Percentiles rank a stretch among this genome's conserved stretches.
Conservation (phyloP, 2,113 vertebrate species). For the Ivindomyrus marchei region DNA sequence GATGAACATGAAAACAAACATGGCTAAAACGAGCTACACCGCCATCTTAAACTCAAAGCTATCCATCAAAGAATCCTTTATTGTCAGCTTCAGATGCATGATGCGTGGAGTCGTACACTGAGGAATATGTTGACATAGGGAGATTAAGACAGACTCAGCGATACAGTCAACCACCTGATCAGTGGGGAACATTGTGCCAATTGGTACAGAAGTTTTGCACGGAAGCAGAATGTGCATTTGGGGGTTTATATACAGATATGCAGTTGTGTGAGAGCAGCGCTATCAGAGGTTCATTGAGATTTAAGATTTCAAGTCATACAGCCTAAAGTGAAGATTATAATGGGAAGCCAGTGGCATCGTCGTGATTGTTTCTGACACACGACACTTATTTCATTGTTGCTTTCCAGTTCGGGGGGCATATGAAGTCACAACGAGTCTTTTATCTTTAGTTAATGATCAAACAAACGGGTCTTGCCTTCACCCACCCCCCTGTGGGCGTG, state of each 20-base stretch:
- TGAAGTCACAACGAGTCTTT: constrained; percentile 52
- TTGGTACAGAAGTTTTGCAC: too few species aligned
- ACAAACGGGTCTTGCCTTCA: constrained; percentile 54
- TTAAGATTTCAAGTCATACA: constrained; percentile 13
- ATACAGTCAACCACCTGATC: not conserved
- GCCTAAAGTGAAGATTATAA: constrained; percentile 8
- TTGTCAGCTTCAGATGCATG: not conserved
- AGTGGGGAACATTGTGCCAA: not conserved
- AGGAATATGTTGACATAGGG: not conserved
- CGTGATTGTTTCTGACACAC: constrained; percentile 50
- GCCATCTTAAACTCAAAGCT: not conserved
- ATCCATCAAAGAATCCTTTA: not conserved
- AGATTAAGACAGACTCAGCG: not conserved
- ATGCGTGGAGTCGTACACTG: not conserved
- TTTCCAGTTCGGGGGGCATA: constrained; percentile 32
- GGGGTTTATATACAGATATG: not conserved
- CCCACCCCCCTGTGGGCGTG: constrained; percentile 52
- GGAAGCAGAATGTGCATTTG: not conserved
- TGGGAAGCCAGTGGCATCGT: constrained; percentile 15
- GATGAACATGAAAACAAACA: not conserved
- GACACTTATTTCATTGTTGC: constrained; percentile 41
- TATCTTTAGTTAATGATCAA: constrained; percentile 68
- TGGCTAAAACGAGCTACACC: not conserved
- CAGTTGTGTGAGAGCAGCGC: not conserved
- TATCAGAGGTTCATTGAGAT: not conserved